Conservation (phyloP, 2,888 invertebrate species). For the Andrena chrysosceles region DNA sequence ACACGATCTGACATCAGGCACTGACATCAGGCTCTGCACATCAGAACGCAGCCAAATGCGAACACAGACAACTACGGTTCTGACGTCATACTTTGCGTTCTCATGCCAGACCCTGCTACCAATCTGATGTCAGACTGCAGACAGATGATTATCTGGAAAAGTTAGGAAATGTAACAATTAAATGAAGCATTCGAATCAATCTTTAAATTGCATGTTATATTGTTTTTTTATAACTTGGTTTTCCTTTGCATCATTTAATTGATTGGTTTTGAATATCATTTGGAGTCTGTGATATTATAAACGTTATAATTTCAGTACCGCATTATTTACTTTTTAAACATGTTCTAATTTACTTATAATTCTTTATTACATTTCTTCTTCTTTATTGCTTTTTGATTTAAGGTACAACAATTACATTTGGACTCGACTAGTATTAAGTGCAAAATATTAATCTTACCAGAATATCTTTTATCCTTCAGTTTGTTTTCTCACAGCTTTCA, state of each 20-base stretch:
- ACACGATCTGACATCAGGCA: no score
- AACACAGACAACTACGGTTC: no score
- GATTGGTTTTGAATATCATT: conserved; percentile 18
- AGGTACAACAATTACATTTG: conserved; percentile 47
- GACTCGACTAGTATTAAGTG: conserved; percentile 33
- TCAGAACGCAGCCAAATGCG: no score
- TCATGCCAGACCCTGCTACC: no score
- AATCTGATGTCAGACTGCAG: no score
- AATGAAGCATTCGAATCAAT: background rate
- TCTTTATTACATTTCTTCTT: conserved; percentile 31
- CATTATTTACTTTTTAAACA: conserved; percentile 16
- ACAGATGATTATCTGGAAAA: no score
- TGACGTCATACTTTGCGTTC: no score
- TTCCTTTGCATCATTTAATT: conserved; percentile 4
- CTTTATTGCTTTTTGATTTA: conserved; percentile 55
- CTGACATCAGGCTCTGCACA: no score
- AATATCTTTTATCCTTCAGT: conserved; percentile 17
- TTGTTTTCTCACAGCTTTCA: conserved; percentile 8
- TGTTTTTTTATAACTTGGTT: background rate
- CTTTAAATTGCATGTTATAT: background rate
- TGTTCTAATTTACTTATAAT: conserved; percentile 45
- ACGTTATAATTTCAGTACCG: conserved; percentile 9
- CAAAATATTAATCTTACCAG: conserved; percentile 43
- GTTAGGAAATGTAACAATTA: no score
- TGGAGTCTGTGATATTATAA: conserved; percentile 21